These are phyloP conservation scores for Taxidea taxus DNA, from an alignment of 2,113 vertebrate species.

Conservation along the genomic window DNA sequence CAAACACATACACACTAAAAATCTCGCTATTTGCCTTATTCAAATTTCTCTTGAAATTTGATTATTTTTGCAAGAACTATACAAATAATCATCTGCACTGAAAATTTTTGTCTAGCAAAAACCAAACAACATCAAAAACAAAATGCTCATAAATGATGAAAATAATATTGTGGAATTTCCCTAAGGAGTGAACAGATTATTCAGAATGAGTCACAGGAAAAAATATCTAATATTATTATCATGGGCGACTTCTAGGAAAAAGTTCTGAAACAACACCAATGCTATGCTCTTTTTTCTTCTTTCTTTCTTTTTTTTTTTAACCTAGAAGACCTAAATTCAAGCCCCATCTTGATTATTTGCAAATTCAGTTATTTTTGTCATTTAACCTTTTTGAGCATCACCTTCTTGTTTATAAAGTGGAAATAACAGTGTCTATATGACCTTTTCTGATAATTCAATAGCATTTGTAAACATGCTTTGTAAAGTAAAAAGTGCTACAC, in stretches of 20 bases:
- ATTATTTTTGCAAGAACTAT: constrained; percentile 25
- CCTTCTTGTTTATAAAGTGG: not conserved
- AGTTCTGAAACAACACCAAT: not conserved
- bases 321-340: not conserved
- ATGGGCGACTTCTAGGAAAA: constrained; percentile 57
- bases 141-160: constrained; percentile 50
- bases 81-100: not conserved
- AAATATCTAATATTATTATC: constrained; percentile 37
- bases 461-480: constrained; percentile 12
- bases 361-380: not conserved
- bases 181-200: constrained; percentile 30
- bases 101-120: constrained; percentile 24
- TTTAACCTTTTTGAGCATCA: not conserved
- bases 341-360: not conserved
- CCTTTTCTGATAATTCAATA: not conserved
- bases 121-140: constrained; percentile 40
- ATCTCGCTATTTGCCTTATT: not conserved
- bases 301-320: not conserved
- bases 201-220: constrained; percentile 64
- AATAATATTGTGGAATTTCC: constrained; percentile 63
- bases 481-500: not conserved
- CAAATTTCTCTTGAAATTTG: not conserved
- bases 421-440: not conserved
- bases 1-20: not conserved
- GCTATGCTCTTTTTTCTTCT: not conserved